Evolutionary conservation across 1,140 invertebrate species (phyloP).

Genomic region (Manduca sexta): DNA sequence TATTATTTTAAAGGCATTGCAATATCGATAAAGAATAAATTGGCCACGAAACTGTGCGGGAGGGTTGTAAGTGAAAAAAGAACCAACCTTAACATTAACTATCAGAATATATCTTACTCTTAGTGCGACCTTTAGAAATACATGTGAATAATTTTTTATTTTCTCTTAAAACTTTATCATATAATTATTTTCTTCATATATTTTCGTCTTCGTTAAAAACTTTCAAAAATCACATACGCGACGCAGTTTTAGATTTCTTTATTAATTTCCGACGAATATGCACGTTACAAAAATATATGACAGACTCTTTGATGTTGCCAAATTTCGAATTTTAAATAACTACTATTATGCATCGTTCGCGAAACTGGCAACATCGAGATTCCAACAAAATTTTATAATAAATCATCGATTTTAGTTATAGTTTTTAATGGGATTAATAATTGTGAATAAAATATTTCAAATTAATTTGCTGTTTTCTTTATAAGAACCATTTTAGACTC

Average conservation of each 20-base stretch:
- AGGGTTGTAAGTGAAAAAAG: not conserved
- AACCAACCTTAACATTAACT: not conserved
- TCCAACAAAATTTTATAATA: too few relatives aligned
- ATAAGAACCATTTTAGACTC: too few relatives aligned
- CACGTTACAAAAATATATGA: constrained; percentile 1
- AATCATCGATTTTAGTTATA: too few relatives aligned
- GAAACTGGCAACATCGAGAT: not conserved
- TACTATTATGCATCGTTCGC: not conserved
- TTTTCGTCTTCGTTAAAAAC: constrained; percentile 54
- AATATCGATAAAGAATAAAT: constrained; percentile 33
- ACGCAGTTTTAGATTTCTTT: constrained; percentile 50
- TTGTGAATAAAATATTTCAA: too few relatives aligned
- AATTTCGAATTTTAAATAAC: not conserved
- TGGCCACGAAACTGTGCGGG: constrained; percentile 8
- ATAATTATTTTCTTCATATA: constrained; percentile 23
- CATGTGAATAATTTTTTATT: constrained; percentile 55
- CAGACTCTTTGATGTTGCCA: not conserved
- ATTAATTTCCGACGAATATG: not conserved
- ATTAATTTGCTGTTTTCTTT: too few relatives aligned
- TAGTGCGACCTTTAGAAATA: constrained; percentile 66
- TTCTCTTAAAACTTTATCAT: constrained; percentile 29
- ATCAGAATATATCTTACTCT: constrained; percentile 37
- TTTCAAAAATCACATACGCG: constrained; percentile 51
- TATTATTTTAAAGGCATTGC: too few relatives aligned
- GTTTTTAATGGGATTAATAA: too few relatives aligned